Evolutionary conservation across 1,140 invertebrate species (phyloP), one percentile per base, ranked within the genome.

Genomic region (Diachasmimorpha longicaudata): DNA sequence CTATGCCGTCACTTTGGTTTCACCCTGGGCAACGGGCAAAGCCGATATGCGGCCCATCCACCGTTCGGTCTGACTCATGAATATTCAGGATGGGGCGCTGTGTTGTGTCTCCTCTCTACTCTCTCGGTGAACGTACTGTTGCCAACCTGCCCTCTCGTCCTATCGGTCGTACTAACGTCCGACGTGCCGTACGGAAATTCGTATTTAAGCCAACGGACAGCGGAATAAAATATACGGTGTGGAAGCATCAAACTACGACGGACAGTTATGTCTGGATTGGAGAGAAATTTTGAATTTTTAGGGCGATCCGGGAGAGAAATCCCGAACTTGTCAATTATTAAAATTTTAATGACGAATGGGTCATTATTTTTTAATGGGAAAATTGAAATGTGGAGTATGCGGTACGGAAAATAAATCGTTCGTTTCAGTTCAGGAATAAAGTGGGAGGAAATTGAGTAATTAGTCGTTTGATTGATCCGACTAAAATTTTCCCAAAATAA

Each of bases 1-100:
- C 44, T 11, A 46, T 31, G 2, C 31, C 31, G 31, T 31, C 31
- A 31, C 39, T 42, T 13, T 42, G 39, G 39, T 42, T 42, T 1
- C 9, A 42, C 39, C 39, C 39, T 42, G 39, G 16, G 48, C 48
- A 19, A 52, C 48, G 48, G 48, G 48, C 19, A 19, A 52, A 52
- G 48, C n/a, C 48, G 48, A 52, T 52, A 52, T 52, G 48, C 48
- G 48, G 48, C 48, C 48, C 48, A 52, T 52, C 70, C 72, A 58
- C 55, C 75, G 66, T 58, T 77, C 14, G 14, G 36, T 23, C 55
- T 66, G 55, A 31, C 58, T 77, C 66, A 73, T 77, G 76, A 77
- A 77, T 77, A 77, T 77, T 77, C 76, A 77, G 46, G 52, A 63
- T 66, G 21, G 68, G 55, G 63, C 63, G 69, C 48, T 52, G 76